Percentiles rank a stretch among this genome's conserved stretches.
Evolutionary conservation across 1,140 invertebrate genomes (phyloP).

Genomic region (Metaphire vulgaris): DNA sequence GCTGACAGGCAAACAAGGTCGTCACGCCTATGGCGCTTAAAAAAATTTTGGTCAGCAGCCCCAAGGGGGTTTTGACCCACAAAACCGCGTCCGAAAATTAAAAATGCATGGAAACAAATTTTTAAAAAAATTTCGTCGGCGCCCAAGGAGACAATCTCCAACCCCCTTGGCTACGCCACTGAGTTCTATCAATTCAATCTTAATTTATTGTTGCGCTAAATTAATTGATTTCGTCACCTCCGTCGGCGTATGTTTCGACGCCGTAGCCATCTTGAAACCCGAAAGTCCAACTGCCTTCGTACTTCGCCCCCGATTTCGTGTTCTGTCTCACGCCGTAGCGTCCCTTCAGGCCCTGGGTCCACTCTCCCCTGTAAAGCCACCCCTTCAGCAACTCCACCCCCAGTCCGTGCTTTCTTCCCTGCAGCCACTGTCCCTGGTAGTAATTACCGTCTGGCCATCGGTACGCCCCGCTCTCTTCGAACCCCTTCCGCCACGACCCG

Average conservation of each 20-base stretch:
- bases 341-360: slow-evolving; percentile 98
- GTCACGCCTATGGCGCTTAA: no score
- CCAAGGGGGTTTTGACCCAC: no score
- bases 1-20: no score
- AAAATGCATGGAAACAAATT: no score
- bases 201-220: no score
- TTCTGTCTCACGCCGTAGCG: slow-evolving; percentile 94
- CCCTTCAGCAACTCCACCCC: slow-evolving; percentile 91
- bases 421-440: slow-evolving; percentile 96
- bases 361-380: slow-evolving; percentile 98
- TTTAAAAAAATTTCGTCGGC: no score
- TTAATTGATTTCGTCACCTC: slow-evolving; percentile 53
- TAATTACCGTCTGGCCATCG: slow-evolving; percentile 91
- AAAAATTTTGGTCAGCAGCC: no score
- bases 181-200: no score
- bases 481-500: slow-evolving; percentile 92
- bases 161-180: no score
- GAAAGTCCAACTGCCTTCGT: slow-evolving; percentile 98
- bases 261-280: slow-evolving; percentile 98
- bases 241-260: slow-evolving; percentile 97
- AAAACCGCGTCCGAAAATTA: no score
- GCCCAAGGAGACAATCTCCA: no score
- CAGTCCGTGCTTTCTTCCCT: slow-evolving; percentile 93
- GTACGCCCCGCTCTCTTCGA: slow-evolving; percentile 97
- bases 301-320: slow-evolving; percentile 79